phyloP scores from a whole-genome alignment of 2,797 vertebrate species.

The Artibeus jamaicensis region DNA sequence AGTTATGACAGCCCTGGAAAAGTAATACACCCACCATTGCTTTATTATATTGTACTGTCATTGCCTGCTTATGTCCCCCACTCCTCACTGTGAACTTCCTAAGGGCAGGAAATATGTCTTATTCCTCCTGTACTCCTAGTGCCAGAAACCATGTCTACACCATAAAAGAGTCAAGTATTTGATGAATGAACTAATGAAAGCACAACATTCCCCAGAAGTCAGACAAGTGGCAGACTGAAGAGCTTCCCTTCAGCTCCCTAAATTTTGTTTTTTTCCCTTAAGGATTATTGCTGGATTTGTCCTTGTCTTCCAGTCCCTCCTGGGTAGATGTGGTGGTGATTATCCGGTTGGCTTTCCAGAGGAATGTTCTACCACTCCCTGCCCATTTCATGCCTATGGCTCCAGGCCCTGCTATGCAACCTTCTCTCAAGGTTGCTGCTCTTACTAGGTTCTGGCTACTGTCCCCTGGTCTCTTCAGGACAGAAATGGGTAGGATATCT shows the following conservation, averaged over 20 bases:
- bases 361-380: not conserved
- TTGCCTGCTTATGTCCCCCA: not conserved
- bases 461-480: not conserved
- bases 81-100: not conserved
- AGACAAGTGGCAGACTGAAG: not conserved
- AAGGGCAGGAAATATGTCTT: not conserved
- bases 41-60: not conserved
- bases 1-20: not conserved
- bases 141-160: not conserved
- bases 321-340: not conserved
- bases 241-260: not conserved
- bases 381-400: not conserved
- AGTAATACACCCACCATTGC: not conserved
- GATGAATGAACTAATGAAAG: not conserved
- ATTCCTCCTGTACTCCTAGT: not conserved
- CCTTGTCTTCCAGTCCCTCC: not conserved
- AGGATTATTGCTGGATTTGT: constrained; percentile 22
- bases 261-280: not conserved
- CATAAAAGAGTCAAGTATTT: not conserved
- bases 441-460: not conserved
- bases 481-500: not conserved
- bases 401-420: not conserved
- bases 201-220: not conserved
- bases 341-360: not conserved
- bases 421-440: not conserved